phyloP scores from a whole-genome alignment of 2,113 vertebrate genomes.

The Pandion haliaetus region DNA sequence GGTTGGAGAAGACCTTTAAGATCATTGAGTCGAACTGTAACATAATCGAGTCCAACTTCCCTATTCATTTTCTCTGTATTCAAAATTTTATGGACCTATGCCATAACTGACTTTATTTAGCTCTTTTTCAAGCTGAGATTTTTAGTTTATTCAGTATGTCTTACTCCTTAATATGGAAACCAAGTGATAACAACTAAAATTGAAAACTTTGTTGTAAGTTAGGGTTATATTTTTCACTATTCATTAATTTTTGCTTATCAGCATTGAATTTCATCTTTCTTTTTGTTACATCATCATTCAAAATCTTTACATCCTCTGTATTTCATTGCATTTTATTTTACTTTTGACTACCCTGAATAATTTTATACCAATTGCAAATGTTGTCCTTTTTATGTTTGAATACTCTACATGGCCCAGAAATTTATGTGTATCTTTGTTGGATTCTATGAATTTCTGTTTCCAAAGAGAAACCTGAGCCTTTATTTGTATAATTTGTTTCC shows the following conservation, averaged over 20 bases:
- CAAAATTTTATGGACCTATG: not conserved
- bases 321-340: not conserved
- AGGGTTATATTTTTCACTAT: not conserved
- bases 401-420: not conserved
- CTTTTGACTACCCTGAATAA: not conserved
- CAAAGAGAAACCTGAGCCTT: not conserved
- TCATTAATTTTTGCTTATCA: not conserved
- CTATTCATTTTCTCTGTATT: not conserved
- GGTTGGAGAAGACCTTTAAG: not conserved
- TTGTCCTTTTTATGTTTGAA: not conserved
- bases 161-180: not conserved
- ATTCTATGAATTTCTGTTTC: not conserved
- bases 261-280: not conserved
- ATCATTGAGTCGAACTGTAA: fast-evolving
- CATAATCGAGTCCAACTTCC: not conserved
- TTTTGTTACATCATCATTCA: not conserved
- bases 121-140: not conserved
- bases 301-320: not conserved
- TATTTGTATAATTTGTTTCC: not conserved
- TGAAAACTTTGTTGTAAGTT: not conserved
- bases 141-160: not conserved
- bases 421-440: not conserved
- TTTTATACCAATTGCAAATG: not conserved
- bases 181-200: not conserved
- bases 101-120: not conserved